Conservation (phyloP, 2,113 vertebrate species). For the Vireo altiloquus region DNA sequence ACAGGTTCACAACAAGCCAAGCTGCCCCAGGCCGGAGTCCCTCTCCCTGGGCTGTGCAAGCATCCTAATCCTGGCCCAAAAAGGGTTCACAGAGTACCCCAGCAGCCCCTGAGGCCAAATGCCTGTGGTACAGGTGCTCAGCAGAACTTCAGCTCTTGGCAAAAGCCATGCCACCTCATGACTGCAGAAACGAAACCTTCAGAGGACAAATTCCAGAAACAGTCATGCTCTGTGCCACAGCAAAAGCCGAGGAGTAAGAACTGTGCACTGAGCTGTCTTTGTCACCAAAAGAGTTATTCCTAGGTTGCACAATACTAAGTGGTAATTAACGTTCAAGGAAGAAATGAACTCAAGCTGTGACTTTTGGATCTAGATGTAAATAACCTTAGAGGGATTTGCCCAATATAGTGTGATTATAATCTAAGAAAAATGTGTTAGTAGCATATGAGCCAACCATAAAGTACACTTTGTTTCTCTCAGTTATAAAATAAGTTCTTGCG, state of each 20-base stretch:
- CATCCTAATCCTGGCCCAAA: neutral
- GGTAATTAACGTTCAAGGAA: neutral
- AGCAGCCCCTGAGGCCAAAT: neutral
- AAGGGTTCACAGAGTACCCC: neutral
- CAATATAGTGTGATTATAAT: neutral
- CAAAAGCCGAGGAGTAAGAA: neutral
- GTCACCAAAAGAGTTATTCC: neutral
- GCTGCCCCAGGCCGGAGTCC: neutral
- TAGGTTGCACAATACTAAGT: neutral
- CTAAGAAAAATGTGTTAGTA: neutral
- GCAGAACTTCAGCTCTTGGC: neutral
- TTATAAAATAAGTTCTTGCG: neutral
- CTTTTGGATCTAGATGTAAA: neutral
- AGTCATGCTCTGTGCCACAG: rapidly evolving
- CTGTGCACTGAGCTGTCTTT: neutral
- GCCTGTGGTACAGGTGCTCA: neutral
- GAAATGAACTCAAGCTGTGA: constrained; percentile 22
- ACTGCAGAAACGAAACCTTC: neutral
- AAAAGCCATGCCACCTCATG: neutral
- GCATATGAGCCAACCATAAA: neutral
- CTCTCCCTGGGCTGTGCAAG: rapidly evolving
- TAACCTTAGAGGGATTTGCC: neutral
- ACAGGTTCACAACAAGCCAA: neutral
- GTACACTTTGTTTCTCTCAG: constrained; percentile 13
- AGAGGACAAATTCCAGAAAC: neutral